Evolutionary conservation across 2,113 vertebrate species (phyloP), one percentile per base, ranked within the genome.

Genomic region (Chaetodon auriga): DNA sequence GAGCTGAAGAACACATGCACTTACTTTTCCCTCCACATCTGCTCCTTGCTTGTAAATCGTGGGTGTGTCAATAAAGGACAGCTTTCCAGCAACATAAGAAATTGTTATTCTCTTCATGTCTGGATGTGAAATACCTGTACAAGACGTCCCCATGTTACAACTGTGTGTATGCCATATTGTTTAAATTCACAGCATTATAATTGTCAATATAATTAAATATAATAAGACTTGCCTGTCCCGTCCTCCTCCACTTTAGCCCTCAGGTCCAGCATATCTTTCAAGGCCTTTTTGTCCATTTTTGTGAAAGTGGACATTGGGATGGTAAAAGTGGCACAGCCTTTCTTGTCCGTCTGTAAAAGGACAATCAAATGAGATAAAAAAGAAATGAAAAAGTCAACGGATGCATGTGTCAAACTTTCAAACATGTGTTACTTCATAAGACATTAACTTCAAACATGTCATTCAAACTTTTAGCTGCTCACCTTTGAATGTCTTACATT

Each of bases 21-120:
- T 84, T 75, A 95, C 94, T 68, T 93, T 94, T 79, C 92, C 95
- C 6, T 88, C 41, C 57, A 95, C 7, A n/a, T 5, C 13, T 7
- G 82, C 46, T 11, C 83, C 89, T 23, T 25, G 0, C 3, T 91
- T 43, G 89, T 92, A 95, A 68, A 92, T 62, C 30, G 81, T 85
- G 30, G 92, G 91, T 7, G 84, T 83, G 49, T 95, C 89, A 16
- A 89, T 12, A 57, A 96, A 94, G 14, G 82, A 66, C 8, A 93
- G 35, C n/a, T 60, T 91, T 86, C 95, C 95, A 80, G 93, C 41
- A 21, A 81, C 4, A 35, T 90, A 93, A 4, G 84, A 83, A 12
- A 96, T 75, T 0, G 0, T 0, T 6, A 86, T 69, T 1, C 0
- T 79, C 73, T 88, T 84, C 49, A 0, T 6, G 23, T 70, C 36